Conservation (phyloP, 2,113 vertebrate species). For the Athene cunicularia region DNA sequence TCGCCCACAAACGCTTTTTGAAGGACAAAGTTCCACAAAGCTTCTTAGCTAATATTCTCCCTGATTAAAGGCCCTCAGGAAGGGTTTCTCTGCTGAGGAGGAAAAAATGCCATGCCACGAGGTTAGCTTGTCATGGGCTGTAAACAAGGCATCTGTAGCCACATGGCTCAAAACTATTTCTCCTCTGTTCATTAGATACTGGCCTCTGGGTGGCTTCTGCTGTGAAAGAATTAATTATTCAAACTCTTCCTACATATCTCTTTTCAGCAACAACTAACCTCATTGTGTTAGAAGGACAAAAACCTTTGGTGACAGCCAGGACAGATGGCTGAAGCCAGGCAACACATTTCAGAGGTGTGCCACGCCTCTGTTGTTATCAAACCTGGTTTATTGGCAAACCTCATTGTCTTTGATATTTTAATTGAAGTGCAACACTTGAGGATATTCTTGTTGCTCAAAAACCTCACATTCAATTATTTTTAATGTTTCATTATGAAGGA, state of each 20-base stretch:
- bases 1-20: constrained; percentile 1
- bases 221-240: constrained; percentile 42
- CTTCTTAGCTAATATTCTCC: background rate
- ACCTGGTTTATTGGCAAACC: background rate
- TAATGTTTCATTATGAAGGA: background rate
- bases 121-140: background rate
- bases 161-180: background rate
- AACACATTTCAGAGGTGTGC: background rate
- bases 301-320: background rate
- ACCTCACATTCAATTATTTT: background rate
- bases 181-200: background rate
- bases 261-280: background rate
- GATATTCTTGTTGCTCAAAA: background rate
- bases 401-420: background rate
- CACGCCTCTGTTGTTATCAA: background rate
- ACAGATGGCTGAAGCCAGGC: background rate
- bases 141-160: background rate
- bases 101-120: background rate
- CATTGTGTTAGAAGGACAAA: constrained; percentile 13
- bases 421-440: background rate
- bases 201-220: background rate
- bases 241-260: background rate
- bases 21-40: constrained; percentile 23
- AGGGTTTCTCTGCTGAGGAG: background rate
- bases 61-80: background rate